Evolutionary conservation across 2,113 vertebrate species (phyloP).

Genomic region (Chitala chitala): DNA sequence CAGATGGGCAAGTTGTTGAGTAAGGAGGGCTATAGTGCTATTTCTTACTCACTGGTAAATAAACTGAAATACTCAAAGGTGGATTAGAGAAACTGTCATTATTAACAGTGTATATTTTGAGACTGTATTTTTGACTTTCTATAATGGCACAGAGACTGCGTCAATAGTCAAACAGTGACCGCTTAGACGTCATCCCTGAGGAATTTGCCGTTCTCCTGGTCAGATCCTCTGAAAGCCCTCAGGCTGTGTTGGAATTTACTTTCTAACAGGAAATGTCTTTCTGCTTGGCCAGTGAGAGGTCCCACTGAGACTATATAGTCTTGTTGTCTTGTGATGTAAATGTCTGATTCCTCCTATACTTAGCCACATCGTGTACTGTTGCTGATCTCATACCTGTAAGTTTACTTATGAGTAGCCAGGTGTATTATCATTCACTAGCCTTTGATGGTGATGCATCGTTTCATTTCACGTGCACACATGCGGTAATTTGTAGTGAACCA

Average conservation of each 20-base stretch:
- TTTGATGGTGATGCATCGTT: not conserved
- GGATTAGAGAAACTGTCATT: too few relatives aligned
- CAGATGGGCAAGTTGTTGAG: too few relatives aligned
- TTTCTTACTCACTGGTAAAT: too few relatives aligned
- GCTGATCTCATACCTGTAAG: not conserved
- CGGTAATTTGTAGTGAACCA: not conserved
- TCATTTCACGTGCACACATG: not conserved
- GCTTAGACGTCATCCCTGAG: not conserved
- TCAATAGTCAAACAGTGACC: not conserved
- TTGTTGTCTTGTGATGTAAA: not conserved
- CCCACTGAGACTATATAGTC: constrained; percentile 1
- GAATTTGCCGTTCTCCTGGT: not conserved
- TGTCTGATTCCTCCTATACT: not conserved
- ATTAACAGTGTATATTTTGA: not conserved
- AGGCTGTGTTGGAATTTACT: not conserved
- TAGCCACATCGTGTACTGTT: not conserved
- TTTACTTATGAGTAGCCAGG: not conserved
- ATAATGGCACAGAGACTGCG: not conserved
- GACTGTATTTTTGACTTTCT: not conserved
- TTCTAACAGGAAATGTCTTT: not conserved
- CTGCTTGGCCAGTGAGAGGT: not conserved
- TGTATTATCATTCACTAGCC: not conserved
- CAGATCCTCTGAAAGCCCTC: not conserved
- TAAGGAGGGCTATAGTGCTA: too few relatives aligned
- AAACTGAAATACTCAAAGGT: not conserved